These are phyloP conservation scores for Pterocles orientalis DNA, from an alignment of 2,113 vertebrate genomes.

Conservation along the genomic window DNA sequence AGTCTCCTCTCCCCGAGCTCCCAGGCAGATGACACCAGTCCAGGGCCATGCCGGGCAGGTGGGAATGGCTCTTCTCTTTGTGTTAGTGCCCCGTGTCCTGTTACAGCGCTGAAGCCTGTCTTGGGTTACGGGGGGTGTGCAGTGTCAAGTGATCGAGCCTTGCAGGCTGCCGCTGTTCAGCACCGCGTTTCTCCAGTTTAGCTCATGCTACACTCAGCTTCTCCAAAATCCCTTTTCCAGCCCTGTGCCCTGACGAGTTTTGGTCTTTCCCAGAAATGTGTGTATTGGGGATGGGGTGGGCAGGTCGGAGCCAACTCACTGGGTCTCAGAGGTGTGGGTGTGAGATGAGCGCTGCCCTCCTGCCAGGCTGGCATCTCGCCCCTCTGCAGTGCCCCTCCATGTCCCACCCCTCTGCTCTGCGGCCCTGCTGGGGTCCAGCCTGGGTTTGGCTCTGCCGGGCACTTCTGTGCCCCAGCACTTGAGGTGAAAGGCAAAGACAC, in stretches of 20 bases:
- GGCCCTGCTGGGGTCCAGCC: not conserved
- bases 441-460: fast-evolving
- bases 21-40: not conserved
- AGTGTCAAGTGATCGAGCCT: not conserved
- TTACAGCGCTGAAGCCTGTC: not conserved
- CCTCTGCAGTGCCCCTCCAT: fast-evolving
- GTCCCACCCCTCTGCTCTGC: not conserved
- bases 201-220: not conserved
- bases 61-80: not conserved
- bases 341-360: fast-evolving
- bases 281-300: fast-evolving
- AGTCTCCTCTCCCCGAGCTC: not conserved
- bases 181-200: not conserved
- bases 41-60: not conserved
- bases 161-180: not conserved
- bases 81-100: not conserved
- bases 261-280: not conserved
- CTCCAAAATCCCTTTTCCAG: not conserved
- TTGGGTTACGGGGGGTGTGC: not conserved
- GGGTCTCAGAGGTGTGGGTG: not conserved
- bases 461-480: not conserved
- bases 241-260: not conserved
- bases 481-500: not conserved
- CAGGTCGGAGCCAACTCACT: not conserved
- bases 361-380: not conserved